Conservation (phyloP, 1,140 invertebrate genomes). For the Drosophila saltans region DNA sequence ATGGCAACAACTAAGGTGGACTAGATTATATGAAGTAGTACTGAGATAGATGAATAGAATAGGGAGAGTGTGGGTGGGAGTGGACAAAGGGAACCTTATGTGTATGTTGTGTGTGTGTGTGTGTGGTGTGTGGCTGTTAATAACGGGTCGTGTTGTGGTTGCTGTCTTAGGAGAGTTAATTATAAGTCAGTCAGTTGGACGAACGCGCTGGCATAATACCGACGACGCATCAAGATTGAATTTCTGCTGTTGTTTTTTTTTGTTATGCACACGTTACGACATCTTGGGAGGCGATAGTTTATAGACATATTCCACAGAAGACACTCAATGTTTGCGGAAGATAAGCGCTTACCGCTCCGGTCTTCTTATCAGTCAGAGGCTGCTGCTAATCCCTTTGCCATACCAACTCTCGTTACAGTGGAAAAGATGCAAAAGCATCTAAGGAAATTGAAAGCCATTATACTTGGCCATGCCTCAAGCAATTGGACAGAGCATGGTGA, state of each 20-base stretch:
- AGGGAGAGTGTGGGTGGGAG: neutral
- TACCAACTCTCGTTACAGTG: constrained; percentile 50
- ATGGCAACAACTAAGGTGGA: constrained; percentile 6
- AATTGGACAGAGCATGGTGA: constrained; percentile 70
- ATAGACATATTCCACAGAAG: constrained; percentile 18
- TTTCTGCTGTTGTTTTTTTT: neutral
- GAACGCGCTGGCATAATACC: constrained; percentile 53
- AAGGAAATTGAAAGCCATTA: constrained; percentile 70
- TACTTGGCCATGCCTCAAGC: constrained; percentile 59
- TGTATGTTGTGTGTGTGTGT: too few relatives aligned
- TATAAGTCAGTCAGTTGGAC: constrained; percentile 62
- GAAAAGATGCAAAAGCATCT: constrained; percentile 82
- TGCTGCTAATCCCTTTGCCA: constrained; percentile 28
- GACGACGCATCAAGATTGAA: constrained; percentile 26
- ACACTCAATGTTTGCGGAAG: constrained; percentile 52
- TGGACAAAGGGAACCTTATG: neutral
- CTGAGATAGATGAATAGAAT: neutral
- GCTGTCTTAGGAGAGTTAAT: constrained; percentile 69
- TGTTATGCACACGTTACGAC: constrained; percentile 1
- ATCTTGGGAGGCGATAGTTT: neutral
- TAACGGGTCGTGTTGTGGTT: constrained; percentile 73
- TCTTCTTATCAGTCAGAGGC: constrained; percentile 28
- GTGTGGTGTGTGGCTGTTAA: constrained; percentile 33
- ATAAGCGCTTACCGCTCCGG: constrained; percentile 35
- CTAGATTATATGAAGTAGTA: neutral